phyloP scores from a whole-genome alignment of 2,888 invertebrate species.

The Catocala fraxini region DNA sequence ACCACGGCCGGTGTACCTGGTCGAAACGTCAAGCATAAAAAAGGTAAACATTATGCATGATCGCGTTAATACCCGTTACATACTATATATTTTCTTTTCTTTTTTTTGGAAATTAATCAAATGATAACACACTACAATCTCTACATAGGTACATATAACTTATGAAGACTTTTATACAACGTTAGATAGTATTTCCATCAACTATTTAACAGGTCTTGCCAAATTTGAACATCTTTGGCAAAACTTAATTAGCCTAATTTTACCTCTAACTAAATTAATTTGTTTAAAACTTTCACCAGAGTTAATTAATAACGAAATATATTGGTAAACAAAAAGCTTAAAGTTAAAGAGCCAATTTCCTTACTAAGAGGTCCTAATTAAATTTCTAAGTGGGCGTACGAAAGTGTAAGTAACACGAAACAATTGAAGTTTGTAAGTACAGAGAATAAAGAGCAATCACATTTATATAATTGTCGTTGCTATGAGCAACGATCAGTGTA shows the following conservation, averaged over 20 bases:
- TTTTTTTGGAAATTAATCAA: too few species aligned
- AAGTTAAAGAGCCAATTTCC: conserved; percentile 25
- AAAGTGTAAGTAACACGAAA: conserved; percentile 46
- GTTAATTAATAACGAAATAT: conserved; percentile 35
- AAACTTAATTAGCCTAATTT: conserved; percentile 17
- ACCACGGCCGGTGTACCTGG: too few species aligned
- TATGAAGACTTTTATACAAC: too few species aligned
- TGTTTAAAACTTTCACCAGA: conserved; percentile 33
- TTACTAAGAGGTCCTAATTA: conserved; percentile 45
- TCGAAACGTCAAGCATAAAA: too few species aligned
- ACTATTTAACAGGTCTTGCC: too few species aligned
- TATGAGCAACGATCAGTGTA: conserved; percentile 12
- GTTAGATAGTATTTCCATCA: too few species aligned
- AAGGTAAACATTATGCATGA: too few species aligned
- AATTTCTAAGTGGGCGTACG: conserved; percentile 42
- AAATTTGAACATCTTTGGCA: too few species aligned
- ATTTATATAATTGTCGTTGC: conserved; percentile 36
- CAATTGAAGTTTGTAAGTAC: conserved; percentile 30
- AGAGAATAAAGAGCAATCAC: conserved; percentile 21
- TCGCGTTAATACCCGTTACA: too few species aligned
- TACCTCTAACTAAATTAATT: conserved; percentile 28
- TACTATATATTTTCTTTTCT: too few species aligned
- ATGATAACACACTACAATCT: too few species aligned
- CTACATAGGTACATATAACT: too few species aligned
- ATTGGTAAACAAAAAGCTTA: conserved; percentile 30